Evolutionary conservation across 2,113 vertebrate species (phyloP).

Genomic region (Synchiropus splendidus): DNA sequence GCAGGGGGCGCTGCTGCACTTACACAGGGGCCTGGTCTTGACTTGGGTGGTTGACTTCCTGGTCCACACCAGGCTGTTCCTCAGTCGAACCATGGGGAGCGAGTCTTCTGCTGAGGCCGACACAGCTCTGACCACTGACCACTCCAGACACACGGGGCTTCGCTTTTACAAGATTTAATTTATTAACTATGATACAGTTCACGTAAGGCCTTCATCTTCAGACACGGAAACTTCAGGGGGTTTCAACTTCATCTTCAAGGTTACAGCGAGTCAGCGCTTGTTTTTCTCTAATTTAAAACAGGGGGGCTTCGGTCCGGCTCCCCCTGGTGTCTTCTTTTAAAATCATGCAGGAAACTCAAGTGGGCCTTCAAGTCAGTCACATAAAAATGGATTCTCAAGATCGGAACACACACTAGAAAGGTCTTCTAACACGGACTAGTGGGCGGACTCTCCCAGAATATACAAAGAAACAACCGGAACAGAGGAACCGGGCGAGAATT

Average conservation of each 20-base stretch:
- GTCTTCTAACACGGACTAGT: slow-evolving; percentile 70
- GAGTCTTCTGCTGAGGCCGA: no score
- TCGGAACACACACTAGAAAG: slow-evolving; percentile 67
- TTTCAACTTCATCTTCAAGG: slow-evolving; percentile 76
- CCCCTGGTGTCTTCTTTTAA: slow-evolving; percentile 45
- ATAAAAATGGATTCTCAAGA: slow-evolving; percentile 71
- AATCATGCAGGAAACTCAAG: slow-evolving; percentile 83
- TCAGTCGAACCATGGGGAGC: no score
- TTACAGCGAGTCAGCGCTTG: no score
- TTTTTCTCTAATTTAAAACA: slow-evolving; percentile 64
- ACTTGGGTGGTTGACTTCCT: no score
- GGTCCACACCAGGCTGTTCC: no score
- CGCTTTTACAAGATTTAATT: slow-evolving; percentile 84
- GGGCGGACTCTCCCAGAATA: slow-evolving; percentile 59
- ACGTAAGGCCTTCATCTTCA: slow-evolving; percentile 86
- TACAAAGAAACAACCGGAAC: slow-evolving; percentile 71
- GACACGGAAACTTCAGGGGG: slow-evolving; percentile 67
- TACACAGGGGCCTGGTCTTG: no score
- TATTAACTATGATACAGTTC: slow-evolving; percentile 94
- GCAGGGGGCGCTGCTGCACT: no score
- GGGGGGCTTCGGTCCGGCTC: slow-evolving; percentile 42
- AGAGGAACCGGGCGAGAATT: no score
- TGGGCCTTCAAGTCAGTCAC: slow-evolving; percentile 72
- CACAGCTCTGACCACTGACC: no score
- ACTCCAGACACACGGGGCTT: slow-evolving; percentile 19